Evolutionary conservation across 64 coral and sea anemone genomes (phyloP), one percentile per base, ranked within the genome.

Genomic region (Astreopora myriophthalma): DNA sequence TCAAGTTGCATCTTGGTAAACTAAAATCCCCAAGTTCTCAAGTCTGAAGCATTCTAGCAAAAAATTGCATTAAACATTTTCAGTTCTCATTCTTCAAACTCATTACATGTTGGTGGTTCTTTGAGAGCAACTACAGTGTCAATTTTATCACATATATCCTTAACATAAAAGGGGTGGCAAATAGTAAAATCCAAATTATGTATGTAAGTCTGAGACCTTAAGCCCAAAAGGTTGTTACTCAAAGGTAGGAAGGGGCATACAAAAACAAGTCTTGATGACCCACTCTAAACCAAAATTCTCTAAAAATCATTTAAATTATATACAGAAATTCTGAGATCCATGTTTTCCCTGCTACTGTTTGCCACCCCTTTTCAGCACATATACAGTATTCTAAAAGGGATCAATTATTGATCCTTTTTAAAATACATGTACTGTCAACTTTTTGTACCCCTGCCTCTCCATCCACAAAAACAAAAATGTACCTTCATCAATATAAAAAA

Each of bases 301-400:
- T 64, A 64, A 64, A 64, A 64, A 28, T 64, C 61, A 64, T 64
- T 64, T 64, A 64, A 64, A 64, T 64, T 64, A 24, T 64, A 64
- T 24, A 64, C 61, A 24, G 24, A 23, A 24, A 23, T 64, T 64
- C 61, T 1, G 61, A 64, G 61, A 55, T 26, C 22, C 24, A 64
- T 6, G 24, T 64, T 64, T 64, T 64, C 5, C 23, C 23, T 64
- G 61, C 61, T 64, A 26, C 61, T 64, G 61, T 64, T 64, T 64
- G 61, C 20, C 20, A 64, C 61, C 61, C 61, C 61, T 64, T 5
- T 64, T 64, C 5, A 64, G 51, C 16, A 55, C 51, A 55, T 55
- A 19, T 55, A 3, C 40, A 44, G 3, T 55, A 55, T 55, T 55
- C 51, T 55, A 55, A 55, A 55, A 55, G 51, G 51, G 51, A 55